Evolutionary conservation across 2,113 vertebrate genomes (phyloP), one percentile per base, ranked within the genome.

Genomic region (Cololabis saira): DNA sequence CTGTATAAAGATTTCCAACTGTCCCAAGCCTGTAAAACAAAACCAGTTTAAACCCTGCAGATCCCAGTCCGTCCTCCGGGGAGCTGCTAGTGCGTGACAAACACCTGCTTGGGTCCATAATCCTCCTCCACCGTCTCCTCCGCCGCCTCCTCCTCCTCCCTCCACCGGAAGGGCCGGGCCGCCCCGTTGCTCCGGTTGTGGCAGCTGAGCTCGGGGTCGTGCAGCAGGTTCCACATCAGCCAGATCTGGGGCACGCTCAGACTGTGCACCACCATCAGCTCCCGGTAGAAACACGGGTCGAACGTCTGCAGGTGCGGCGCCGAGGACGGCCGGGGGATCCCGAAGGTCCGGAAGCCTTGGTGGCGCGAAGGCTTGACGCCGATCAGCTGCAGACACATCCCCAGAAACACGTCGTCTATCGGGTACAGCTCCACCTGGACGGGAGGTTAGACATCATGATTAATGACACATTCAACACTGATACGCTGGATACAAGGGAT

Each of bases 211-310:
- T 67, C 86, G 9, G 94, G 93, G 67, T 94, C 94, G 2, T 98
- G 95, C 24, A 99, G 92, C 22, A 99, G 91, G 71, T 92, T 95
- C 97, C 97, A 99, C 98, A 99, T 99, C 0, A 99, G 93, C 98
- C 97, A 99, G 81, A 99, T 96, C 87, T 99, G 96, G 0, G 97
- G 92, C 0, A 94, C 95, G 0, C 93, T 97, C 47, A 99, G 91
- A 65, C 97, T 96, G 49, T 99, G 98, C 21, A 99, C 98, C 10
- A 99, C 95, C 93, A 99, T 97, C 71, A 99, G 92, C 44, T 99
- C 96, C 15, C 93, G 88, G 86, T 98, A 99, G 83, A 99, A 99
- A 70, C 98, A 99, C 3, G 98, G 97, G 57, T 99, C 95, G 1
- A 98, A 99, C 0, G 95, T 96, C 87, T 95, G 93, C 3, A 99